These are phyloP conservation scores for Drosophila rhopaloa DNA, from an alignment of 1,140 invertebrate species.

Conservation along the genomic window DNA sequence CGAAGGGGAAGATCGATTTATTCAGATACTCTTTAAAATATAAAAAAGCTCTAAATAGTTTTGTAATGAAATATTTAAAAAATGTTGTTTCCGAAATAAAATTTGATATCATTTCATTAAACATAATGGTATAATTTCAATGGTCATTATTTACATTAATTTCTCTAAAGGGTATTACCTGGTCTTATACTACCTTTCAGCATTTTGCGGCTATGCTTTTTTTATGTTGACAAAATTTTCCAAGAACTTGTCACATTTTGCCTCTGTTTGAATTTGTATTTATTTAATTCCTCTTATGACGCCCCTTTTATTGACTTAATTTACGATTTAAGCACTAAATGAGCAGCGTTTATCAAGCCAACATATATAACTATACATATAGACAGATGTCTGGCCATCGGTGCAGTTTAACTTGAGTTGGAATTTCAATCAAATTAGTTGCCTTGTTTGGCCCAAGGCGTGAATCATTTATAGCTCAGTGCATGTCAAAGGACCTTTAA, in stretches of 20 bases:
- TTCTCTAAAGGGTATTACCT: slow-evolving; percentile 5
- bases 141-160: background rate
- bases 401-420: slow-evolving; percentile 25
- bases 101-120: too few species aligned
- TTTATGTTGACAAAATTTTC: slow-evolving; percentile 50
- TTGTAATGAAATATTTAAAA: too few species aligned
- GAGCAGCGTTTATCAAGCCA: slow-evolving; percentile 31
- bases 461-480: slow-evolving; percentile 40
- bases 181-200: background rate
- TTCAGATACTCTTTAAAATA: slow-evolving; percentile 1
- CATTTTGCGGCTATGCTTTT: slow-evolving; percentile 7
- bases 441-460: slow-evolving; percentile 58
- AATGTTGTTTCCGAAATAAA: too few species aligned
- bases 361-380: background rate
- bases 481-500: slow-evolving; percentile 66
- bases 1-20: background rate
- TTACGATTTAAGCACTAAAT: slow-evolving; percentile 57
- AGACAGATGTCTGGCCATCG: slow-evolving; percentile 17
- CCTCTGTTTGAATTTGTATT: slow-evolving; percentile 60
- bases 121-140: too few species aligned
- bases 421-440: slow-evolving; percentile 66
- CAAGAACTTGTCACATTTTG: slow-evolving; percentile 65
- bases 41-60: background rate
- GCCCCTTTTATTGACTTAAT: slow-evolving; percentile 71
- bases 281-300: slow-evolving; percentile 49